A percentile compares a stretch with the other conserved stretches of the same genome.
Conservation (phyloP, 2,888 invertebrate species). For the Machimus rusticus region DNA sequence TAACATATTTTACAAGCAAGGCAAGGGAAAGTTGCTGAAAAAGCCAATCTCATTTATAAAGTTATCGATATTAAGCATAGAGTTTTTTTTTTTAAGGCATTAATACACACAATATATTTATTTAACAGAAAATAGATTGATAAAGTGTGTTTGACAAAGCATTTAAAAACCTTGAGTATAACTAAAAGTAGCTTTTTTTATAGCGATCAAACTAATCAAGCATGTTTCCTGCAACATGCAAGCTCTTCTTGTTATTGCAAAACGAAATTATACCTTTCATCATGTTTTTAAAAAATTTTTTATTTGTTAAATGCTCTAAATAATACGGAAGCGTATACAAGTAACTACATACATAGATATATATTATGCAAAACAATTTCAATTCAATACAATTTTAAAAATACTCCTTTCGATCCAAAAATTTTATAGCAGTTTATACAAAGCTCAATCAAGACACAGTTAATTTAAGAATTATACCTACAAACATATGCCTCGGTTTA, state of each 20-base stretch:
- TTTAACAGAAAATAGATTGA: background rate
- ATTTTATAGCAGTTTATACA: background rate
- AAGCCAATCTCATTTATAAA: background rate
- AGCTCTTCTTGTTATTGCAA: background rate
- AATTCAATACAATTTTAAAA: background rate
- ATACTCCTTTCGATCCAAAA: background rate
- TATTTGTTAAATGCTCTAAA: background rate
- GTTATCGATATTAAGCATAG: background rate
- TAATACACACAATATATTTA: too few species aligned
- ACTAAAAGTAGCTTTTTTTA: background rate
- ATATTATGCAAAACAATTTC: background rate
- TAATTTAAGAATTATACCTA: background rate
- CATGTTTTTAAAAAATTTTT: background rate
- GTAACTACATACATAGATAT: too few species aligned
- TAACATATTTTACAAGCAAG: background rate
- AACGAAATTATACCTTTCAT: background rate
- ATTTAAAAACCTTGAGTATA: background rate
- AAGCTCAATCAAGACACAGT: background rate
- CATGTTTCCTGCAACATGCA: background rate
- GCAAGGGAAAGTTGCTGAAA: background rate
- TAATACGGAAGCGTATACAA: background rate
- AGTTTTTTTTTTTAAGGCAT: background rate
- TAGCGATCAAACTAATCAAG: background rate
- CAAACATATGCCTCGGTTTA: background rate
- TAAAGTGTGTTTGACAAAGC: background rate